These are phyloP conservation scores for Tipula vernalis DNA, from an alignment of 2,888 invertebrate genomes.

Conservation along the genomic window DNA sequence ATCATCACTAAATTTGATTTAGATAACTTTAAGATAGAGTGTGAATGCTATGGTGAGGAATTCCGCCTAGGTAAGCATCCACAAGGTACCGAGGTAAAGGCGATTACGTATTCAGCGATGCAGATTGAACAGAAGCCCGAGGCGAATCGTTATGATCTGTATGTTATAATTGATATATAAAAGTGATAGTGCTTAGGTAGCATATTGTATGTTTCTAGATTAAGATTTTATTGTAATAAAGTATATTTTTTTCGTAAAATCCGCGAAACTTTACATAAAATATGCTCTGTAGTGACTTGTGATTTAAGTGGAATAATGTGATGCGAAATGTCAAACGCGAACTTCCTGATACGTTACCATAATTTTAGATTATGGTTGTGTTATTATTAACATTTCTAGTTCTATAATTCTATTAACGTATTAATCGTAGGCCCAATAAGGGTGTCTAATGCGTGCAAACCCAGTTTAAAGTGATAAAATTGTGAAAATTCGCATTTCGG, in stretches of 20 bases:
- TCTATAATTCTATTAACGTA: background rate
- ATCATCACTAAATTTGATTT: constrained; percentile 76
- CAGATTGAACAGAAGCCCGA: constrained; percentile 68
- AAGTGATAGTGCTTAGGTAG: background rate
- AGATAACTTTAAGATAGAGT: constrained; percentile 68
- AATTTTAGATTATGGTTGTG: background rate
- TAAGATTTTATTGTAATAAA: constrained; percentile 7
- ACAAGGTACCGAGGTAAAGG: constrained; percentile 96
- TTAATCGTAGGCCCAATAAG: background rate
- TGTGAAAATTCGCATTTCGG: background rate
- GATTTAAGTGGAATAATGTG: background rate
- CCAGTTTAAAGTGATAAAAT: background rate
- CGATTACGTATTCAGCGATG: constrained; percentile 99
- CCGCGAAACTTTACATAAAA: background rate
- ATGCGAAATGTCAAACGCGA: background rate
- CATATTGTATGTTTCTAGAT: background rate
- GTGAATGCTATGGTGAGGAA: constrained; percentile 82
- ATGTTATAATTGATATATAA: constrained; percentile 96
- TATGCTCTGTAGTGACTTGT: background rate
- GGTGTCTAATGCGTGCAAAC: background rate
- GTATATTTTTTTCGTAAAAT: background rate
- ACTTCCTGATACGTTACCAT: background rate
- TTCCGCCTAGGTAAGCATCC: constrained; percentile 89
- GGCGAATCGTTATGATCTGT: constrained; percentile 68
- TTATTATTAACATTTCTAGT: background rate